Base-by-base conservation (phyloP, 2,113 vertebrate genomes). In the Meriones unguiculatus region DNA sequence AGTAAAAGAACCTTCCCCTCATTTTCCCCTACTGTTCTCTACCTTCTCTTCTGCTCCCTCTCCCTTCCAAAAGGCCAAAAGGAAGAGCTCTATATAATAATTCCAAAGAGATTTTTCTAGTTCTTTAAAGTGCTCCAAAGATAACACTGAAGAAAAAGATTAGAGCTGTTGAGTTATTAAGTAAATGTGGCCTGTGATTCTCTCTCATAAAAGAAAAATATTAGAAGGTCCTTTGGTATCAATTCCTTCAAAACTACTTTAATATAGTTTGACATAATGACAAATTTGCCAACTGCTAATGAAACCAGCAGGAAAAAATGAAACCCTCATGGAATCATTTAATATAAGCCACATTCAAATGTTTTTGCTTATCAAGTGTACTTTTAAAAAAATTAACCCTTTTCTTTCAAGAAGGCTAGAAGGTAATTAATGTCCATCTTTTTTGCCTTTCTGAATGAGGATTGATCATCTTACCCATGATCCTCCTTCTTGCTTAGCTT, bases 261-360 rank as follows among this genome's bases (percentile, higher is more conserved):
- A 54, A 92, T 38, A 65, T 82, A 69, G 38, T 46, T 93, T 95
- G 94, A 89, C 22, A 50, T 41, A 86, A 94, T 72, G 57, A 87
- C 52, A 89, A 76, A 73, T 95, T 94, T 92, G 69, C 72, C 91
- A 94, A 85, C 30, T 96, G 64, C 64, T 88, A 97, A 67, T 86
- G 57, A 82, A 97, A 86, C 9, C 22, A 84, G 67, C 20, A 90
- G 41, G 94, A 94, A 92, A 46, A 96, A 95, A 80, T 54, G 32
- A 95, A 90, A 32, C 8, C 46, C 54, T 88, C 13, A 25, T 38
- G 81, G 65, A 95, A 95, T 92, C 3, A 89, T 70, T 91, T 91
- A 91, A 85, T 93, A 50, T 97, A 93, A 96, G 82, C 5, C 17
- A 78, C 32, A 67, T 78, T 95, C 15, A 72, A 93, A 89, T 92